Conservation (phyloP, 37 sponge, comb jelly and placozoan genomes). For the Oopsacas minuta region DNA sequence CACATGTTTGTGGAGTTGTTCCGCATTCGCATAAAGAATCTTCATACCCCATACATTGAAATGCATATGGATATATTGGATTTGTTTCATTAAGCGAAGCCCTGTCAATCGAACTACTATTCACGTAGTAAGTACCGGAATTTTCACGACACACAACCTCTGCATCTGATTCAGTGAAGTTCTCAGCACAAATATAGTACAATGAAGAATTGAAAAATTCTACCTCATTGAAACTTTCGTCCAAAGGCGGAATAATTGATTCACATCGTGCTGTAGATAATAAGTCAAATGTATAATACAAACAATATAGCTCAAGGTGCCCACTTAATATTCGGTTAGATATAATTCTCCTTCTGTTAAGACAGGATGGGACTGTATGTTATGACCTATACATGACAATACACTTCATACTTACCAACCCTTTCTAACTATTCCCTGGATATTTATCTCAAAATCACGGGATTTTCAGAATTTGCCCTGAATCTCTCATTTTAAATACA, state of each 20-base stretch:
- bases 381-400: no score
- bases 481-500: no score
- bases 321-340: no score
- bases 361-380: no score
- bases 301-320: no score
- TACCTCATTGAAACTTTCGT: neutral
- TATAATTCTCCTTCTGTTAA: no score
- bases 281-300: no score
- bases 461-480: no score
- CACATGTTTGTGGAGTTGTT: neutral
- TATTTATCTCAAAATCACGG: no score
- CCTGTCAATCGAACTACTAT: neutral
- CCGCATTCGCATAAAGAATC: neutral
- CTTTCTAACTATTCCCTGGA: no score
- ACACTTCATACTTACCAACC: no score
- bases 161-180: neutral
- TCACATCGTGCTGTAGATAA: no score
- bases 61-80: neutral
- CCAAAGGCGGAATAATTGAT: neutral
- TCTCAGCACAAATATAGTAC: neutral
- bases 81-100: neutral
- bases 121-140: neutral
- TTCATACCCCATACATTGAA: neutral
- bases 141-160: neutral
- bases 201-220: neutral